These are phyloP conservation scores for Drosophila ironensis DNA, from an alignment of 1,140 invertebrate species.

Conservation along the genomic window DNA sequence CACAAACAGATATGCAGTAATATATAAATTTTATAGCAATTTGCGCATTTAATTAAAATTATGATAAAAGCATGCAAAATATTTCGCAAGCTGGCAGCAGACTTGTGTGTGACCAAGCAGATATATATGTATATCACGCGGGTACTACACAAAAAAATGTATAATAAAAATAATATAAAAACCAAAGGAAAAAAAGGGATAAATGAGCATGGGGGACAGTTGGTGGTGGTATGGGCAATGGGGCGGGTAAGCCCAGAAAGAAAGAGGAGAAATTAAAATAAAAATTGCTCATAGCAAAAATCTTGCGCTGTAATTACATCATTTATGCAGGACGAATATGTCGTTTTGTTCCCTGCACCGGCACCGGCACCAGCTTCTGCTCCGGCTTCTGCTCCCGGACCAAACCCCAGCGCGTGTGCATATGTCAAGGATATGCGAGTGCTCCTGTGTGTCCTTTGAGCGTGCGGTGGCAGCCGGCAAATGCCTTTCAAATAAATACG, in stretches of 20 bases:
- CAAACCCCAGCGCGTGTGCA: conserved; percentile 4
- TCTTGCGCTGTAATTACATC: conserved; percentile 80
- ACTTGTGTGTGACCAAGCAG: conserved; percentile 24
- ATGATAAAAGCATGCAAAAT: conserved; percentile 76
- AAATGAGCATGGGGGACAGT: conserved; percentile 38
- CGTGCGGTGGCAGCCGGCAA: conserved; percentile 43
- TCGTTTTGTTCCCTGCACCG: conserved; percentile 72
- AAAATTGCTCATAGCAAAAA: conserved; percentile 80
- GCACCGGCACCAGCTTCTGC: too few relatives aligned
- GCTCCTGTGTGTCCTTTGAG: conserved; percentile 16
- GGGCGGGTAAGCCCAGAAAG: conserved; percentile 4
- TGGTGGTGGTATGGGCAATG: too few relatives aligned
- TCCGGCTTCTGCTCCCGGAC: conserved; percentile 11
- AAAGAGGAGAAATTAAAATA: conserved; percentile 73
- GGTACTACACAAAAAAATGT: conserved; percentile 16
- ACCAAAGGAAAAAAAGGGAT: conserved; percentile 41
- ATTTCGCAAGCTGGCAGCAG: conserved; percentile 58
- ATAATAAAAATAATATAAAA: too few relatives aligned
- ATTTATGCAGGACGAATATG: conserved; percentile 81
- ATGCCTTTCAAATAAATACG: conserved; percentile 80
- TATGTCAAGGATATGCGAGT: conserved; percentile 28
- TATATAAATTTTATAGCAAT: conserved; percentile 70
- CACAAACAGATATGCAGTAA: conserved; percentile 27
- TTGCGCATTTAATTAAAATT: conserved; percentile 77
- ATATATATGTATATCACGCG: conserved; percentile 18